Evolutionary conservation across 2,113 vertebrate species (phyloP), one percentile per base, ranked within the genome.

Genomic region (Pelodiscus sinensis): DNA sequence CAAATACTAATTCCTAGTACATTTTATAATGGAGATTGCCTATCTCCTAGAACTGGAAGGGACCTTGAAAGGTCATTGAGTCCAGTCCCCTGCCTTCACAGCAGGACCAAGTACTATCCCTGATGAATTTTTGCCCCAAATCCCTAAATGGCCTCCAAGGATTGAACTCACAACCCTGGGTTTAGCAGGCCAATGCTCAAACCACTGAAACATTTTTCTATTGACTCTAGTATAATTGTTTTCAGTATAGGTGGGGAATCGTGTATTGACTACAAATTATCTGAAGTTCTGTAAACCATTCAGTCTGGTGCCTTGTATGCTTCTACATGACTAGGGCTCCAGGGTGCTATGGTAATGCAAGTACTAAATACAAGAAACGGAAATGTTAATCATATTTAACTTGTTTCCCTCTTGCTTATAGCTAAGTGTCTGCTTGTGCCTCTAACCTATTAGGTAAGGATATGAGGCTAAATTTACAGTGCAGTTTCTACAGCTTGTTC

Each of bases 1-100:
- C 88, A 65, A 88, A n/a, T 80, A 44, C 54, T 92, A 90, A 10
- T 83, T 85, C 55, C 44, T 81, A 79, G 31, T 92, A 73, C 38
- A 38, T 87, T n/a, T n/a, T n/a, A n/a, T n/a, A n/a, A n/a, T n/a
- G n/a, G n/a, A n/a, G n/a, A n/a, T n/a, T n/a, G n/a, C n/a, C n/a
- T n/a, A n/a, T n/a, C n/a, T n/a, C n/a, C n/a, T n/a, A n/a, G n/a
- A n/a, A n/a, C n/a, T n/a, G n/a, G n/a, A n/a, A n/a, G n/a, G n/a
- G n/a, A n/a, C n/a, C n/a, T n/a, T n/a, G n/a, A n/a, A n/a, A n/a
- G n/a, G n/a, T n/a, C n/a, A n/a, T n/a, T n/a, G n/a, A n/a, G n/a
- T n/a, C n/a, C n/a, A n/a, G n/a, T n/a, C n/a, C n/a, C n/a, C n/a
- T n/a, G n/a, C n/a, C n/a, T n/a, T n/a, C n/a, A n/a, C n/a, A n/a